Conservation (phyloP, 1,140 invertebrate genomes). For the Ruditapes philippinarum region DNA sequence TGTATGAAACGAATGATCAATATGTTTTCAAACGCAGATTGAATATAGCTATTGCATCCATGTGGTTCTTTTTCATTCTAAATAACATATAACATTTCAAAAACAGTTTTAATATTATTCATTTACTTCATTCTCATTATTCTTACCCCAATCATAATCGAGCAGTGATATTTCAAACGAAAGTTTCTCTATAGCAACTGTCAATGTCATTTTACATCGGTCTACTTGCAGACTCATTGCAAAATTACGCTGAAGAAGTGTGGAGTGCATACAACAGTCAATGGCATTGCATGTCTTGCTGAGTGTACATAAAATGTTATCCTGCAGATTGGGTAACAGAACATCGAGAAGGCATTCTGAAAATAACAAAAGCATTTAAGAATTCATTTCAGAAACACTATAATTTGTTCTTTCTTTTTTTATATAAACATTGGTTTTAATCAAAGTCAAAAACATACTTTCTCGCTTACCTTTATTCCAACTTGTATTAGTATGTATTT, state of each 20-base stretch:
- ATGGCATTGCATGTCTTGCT: constrained; percentile 5
- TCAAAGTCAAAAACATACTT: too few relatives aligned
- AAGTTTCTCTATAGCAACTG: constrained; percentile 25
- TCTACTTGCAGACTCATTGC: neutral
- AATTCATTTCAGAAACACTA: too few relatives aligned
- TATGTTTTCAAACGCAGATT: too few relatives aligned
- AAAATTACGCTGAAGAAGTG: neutral
- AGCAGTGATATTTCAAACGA: constrained; percentile 24
- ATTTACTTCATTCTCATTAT: too few relatives aligned
- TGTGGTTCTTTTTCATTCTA: too few relatives aligned
- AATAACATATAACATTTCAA: too few relatives aligned
- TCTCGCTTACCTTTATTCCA: constrained; percentile 36
- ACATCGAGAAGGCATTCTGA: constrained; percentile 40
- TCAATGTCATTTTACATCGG: constrained; percentile 2
- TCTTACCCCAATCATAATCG: constrained; percentile 54
- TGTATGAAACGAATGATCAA: too few relatives aligned
- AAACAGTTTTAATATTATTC: too few relatives aligned
- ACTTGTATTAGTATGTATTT: neutral
- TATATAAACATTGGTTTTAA: too few relatives aligned
- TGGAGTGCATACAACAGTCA: constrained; percentile 24
- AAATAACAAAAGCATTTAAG: too few relatives aligned
- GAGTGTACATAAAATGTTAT: neutral
- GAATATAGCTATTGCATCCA: too few relatives aligned
- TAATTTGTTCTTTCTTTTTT: too few relatives aligned
- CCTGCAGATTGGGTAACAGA: neutral